A percentile compares a stretch with the other conserved stretches of the same genome.
Evolutionary conservation across 2,797 vertebrate species (phyloP).

Genomic region (Cercopithecus petaurista): DNA sequence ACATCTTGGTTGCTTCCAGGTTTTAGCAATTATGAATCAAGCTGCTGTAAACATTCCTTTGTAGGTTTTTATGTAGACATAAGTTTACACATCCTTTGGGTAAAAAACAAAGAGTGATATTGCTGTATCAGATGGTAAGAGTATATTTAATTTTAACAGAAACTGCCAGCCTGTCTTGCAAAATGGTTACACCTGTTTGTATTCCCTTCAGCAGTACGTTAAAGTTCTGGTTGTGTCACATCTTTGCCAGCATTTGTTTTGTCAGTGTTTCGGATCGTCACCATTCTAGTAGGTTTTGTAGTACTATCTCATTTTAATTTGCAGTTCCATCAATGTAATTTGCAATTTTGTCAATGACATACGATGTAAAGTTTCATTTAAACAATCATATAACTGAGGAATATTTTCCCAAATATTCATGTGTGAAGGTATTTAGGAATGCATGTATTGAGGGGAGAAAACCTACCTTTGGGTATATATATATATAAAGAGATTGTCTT

Average conservation of each 20-base stretch:
- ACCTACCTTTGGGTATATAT: background rate
- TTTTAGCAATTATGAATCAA: conserved; percentile 15
- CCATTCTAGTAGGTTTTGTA: background rate
- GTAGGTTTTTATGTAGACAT: conserved; percentile 13
- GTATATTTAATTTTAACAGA: conserved; percentile 1
- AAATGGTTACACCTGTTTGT: background rate
- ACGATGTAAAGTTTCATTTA: conserved; percentile 7
- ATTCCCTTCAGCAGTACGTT: background rate
- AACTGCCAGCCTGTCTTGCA: background rate
- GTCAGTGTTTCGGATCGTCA: background rate
- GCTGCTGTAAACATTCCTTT: background rate
- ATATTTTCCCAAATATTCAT: background rate
- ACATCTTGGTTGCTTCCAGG: background rate
- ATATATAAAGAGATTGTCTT: background rate
- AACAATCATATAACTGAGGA: background rate
- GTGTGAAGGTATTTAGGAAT: background rate
- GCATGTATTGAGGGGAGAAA: background rate
- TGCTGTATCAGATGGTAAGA: background rate
- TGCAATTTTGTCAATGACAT: background rate
- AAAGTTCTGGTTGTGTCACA: background rate
- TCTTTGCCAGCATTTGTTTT: background rate
- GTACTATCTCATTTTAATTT: background rate
- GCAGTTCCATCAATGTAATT: background rate
- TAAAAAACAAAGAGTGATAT: background rate
- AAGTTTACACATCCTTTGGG: background rate